Base-by-base conservation (phyloP, 2,888 invertebrate species). In the Chloromyia formosa region DNA sequence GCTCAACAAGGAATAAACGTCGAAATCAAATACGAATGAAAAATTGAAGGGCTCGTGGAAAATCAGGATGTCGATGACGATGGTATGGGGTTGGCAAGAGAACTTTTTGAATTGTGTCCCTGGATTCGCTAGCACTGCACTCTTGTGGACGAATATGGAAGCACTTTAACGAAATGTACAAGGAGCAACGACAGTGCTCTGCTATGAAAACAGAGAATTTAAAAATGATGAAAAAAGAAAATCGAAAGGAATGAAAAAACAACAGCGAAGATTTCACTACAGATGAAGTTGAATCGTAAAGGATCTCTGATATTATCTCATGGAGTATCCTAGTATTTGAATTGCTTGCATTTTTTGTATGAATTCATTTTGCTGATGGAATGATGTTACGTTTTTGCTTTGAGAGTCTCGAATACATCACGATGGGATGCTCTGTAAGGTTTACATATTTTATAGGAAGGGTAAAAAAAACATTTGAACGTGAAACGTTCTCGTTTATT, bases 21-120 rank as follows among this genome's bases (percentile, higher is more conserved):
- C 16, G 40, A 16, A 60, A 62, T 62, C 35, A 62, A 62, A 40
- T 62, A 40, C 62, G 62, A 62, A 62, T 62, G 62, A 40, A 62
- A 62, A 42, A 62, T 62, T 62, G 62, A 62, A 40, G 62, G 62
- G 40, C 62, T 62, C 40, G 40, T 62, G n/a, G 62, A 40, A 16
- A 12, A 35, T 35, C 27, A 7, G 7, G 40, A 14, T 12, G 62
- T 23, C n/a, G 62, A n/a, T 16, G 62, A 14, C 22, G 60, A 22
- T 16, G 20, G 60, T 14, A 20, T 20, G n/a, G n/a, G n/a, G n/a
- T n/a, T n/a, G n/a, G 16, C 58, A 58, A 58, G 22, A 18, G 58
- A 22, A 58, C 20, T 58, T 18, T 22, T n/a, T 16, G 54, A 58
- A n/a, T n/a, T n/a, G 18, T 10, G 5, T 10, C n/a, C 16, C 10